Conservation (phyloP, 2,113 vertebrate genomes). For the Strix aluco region DNA sequence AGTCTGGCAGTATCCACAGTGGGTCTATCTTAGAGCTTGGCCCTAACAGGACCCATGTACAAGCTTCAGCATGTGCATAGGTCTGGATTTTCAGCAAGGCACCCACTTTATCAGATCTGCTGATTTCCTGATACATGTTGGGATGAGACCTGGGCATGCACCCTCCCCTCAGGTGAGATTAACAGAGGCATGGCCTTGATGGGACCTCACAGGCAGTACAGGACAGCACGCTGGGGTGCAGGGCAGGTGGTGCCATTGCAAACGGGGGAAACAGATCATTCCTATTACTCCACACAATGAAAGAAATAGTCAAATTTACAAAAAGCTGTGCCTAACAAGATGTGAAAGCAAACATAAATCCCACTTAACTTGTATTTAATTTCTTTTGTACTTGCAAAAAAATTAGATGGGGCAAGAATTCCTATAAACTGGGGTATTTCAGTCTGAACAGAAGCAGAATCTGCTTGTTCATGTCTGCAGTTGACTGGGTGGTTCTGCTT, state of each 20-base stretch:
- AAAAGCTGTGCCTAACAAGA: background rate
- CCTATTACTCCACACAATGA: background rate
- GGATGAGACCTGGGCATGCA: background rate
- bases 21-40: background rate
- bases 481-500: background rate
- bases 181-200: background rate
- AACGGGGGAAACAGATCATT: background rate
- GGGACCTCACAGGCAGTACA: background rate
- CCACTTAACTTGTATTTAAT: background rate
- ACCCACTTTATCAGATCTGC: background rate
- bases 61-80: background rate
- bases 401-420: background rate
- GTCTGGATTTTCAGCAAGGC: background rate
- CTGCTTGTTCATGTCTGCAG: background rate
- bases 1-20: background rate
- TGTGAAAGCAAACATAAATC: background rate
- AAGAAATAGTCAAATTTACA: background rate
- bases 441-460: background rate
- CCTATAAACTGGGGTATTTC: background rate
- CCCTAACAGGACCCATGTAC: too few species aligned
- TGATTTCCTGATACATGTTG: background rate
- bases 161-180: background rate
- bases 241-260: accelerated
- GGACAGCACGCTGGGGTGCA: background rate
- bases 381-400: background rate